Evolutionary conservation across 1,140 invertebrate species (phyloP), one percentile per base, ranked within the genome.

Genomic region (Cherax quadricarinatus): DNA sequence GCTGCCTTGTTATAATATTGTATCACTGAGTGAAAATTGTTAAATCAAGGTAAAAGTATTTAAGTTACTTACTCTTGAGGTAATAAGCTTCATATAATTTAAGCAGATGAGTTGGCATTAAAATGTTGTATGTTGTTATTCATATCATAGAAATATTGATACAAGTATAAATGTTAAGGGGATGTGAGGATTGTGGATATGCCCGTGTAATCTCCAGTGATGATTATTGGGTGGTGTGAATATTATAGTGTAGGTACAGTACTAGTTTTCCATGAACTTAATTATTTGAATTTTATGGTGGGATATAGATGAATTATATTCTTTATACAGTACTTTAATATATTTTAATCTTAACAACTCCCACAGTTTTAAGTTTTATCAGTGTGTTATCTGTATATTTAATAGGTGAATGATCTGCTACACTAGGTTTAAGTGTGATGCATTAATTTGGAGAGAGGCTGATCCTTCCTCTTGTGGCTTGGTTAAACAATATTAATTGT

Each of bases 81-180:
- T 57, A 75, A 80, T 60, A 80, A 78, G 70, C 24, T 75, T 80
- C 78, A 60, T 81, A 86, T 70, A 62, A 80, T 81, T 91, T 80
- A 60, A 86, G 57, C 85, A 86, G 79, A 70, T 86, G 60, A 91
- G 89, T 91, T 91, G 78, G 83, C 89, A 86, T 91, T 91, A 91
- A 78, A 91, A 86, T 91, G 84, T 86, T 91, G 89, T 91, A 66
- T 91, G 89, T 91, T 91, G 83, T 87, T 90, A 90, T 57, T 86
- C 78, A 86, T 86, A 91, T 91, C 84, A 91, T 91, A 91, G 83
- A 60, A 84, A 84, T 90, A 90, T 84, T 84, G 88, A 90, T 90
- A 84, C 79, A 89, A 90, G 78, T 90, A 41, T 86, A 81, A 86
- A 79, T 91, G 84, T 86, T 91, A 66, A 91, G 62, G 62, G 21